phyloP scores from a whole-genome alignment of 2,113 vertebrate genomes.

The Apaloderma vittatum region DNA sequence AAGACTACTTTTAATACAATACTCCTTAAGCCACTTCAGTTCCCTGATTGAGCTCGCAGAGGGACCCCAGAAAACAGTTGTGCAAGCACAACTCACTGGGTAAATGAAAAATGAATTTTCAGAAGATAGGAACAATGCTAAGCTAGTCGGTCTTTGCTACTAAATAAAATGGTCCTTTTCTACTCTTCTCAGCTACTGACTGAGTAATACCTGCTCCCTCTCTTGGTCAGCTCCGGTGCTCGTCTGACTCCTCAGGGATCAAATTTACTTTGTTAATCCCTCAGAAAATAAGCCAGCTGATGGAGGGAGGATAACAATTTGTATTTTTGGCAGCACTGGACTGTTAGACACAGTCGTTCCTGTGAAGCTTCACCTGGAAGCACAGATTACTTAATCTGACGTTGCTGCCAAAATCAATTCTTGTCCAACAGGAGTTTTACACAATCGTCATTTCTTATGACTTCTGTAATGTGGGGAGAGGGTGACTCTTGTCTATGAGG shows the following conservation, averaged over 20 bases:
- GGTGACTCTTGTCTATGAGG: not conserved
- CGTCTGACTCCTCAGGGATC: not conserved
- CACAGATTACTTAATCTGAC: not conserved
- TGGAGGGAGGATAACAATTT: not conserved
- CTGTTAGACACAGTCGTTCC: not conserved
- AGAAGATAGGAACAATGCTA: not conserved
- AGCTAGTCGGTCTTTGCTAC: not conserved
- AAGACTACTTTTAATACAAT: not conserved
- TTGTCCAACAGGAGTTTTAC: not conserved
- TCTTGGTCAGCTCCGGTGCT: not conserved
- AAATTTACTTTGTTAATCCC: not conserved
- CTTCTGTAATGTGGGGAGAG: not conserved
- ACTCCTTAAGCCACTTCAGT: not conserved
- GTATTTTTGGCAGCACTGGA: not conserved
- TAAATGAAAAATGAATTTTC: not conserved
- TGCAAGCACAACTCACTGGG: not conserved
- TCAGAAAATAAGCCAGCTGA: not conserved
- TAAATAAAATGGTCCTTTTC: not conserved
- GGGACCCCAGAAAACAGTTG: not conserved
- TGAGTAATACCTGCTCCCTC: not conserved
- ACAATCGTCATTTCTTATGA: not conserved
- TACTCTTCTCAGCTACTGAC: not conserved
- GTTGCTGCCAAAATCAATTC: slow-evolving; percentile 38
- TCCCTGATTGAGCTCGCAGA: not conserved
- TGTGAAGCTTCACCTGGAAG: slow-evolving; percentile 26